Evolutionary conservation across 2,797 vertebrate species (phyloP), one percentile per base, ranked within the genome.

Genomic region (Urosaurus nigricauda): DNA sequence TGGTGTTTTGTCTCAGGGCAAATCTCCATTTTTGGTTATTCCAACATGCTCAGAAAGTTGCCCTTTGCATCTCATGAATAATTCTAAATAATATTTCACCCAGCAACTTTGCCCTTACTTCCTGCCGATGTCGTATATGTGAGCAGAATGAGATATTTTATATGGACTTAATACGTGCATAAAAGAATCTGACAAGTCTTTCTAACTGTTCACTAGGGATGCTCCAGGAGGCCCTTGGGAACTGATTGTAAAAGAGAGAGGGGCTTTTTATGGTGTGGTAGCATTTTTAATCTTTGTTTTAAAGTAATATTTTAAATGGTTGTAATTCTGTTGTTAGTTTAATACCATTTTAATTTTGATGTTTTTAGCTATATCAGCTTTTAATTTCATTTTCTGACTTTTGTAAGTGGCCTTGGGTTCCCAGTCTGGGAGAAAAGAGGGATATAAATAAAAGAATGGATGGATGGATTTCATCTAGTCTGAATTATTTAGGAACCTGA

Each of bases 21-120:
- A 68, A 86, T 87, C 79, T 93, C 92, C 88, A 91, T 92, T 94
- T 95, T 94, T 92, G 79, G 93, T 88, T 87, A 93, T 75, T 32
- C 65, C 79, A 85, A 84, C 70, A 89, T 80, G 87, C 82, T 86
- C 32, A 85, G 87, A 91, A 88, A 56, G 32, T 89, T 0, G 0
- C 75, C 71, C 84, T 79, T 86, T 91, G 88, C 5, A 90, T 53
- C 35, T 87, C 84, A 90, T 92, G 93, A 92, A 77, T 68, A 88
- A 5, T 90, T 7, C 68, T 32, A 53, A 93, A 88, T 87, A 92
- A 92, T 40, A 5, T 90, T 68, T 91, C 83, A 85, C 24, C 87
- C 0, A 0, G 73, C 74, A 68, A 88, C 68, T 87, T 82, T 88
- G 90, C 40, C 82, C 19, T 90, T 90, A 86, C 19, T 84, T 89